phyloP scores from a whole-genome alignment of 2,888 invertebrate genomes.

The Pristionchus exspectatus region DNA sequence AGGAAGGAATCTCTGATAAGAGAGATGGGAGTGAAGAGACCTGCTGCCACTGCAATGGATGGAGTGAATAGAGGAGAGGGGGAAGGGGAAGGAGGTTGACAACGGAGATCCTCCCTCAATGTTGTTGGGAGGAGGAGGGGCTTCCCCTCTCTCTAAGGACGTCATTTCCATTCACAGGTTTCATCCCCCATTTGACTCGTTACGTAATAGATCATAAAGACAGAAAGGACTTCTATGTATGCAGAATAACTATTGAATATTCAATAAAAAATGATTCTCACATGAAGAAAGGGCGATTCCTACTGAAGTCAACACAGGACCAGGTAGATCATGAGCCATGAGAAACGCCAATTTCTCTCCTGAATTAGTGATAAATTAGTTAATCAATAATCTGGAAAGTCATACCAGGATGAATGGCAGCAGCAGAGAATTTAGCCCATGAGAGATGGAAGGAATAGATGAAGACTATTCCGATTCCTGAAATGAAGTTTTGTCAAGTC shows the following conservation, averaged over 20 bases:
- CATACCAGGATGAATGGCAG: constrained; percentile 72
- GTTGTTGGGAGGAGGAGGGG: constrained; percentile 9
- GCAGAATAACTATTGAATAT: neutral
- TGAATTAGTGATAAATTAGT: neutral
- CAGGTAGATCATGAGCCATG: constrained; percentile 75
- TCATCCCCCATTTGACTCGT: neutral
- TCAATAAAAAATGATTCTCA: constrained; percentile 49
- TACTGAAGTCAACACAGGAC: constrained; percentile 65
- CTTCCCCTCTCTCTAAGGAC: constrained; percentile 6
- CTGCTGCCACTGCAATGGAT: constrained; percentile 62
- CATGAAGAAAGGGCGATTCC: constrained; percentile 64
- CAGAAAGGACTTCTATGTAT: neutral
- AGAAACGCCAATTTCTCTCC: constrained; percentile 77
- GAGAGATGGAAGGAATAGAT: constrained; percentile 60
- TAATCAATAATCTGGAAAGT: neutral
- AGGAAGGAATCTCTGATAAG: constrained; percentile 70
- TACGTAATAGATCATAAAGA: constrained; percentile 12
- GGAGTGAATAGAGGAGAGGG: constrained; percentile 15
- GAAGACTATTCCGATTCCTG: constrained; percentile 69
- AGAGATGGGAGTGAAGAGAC: constrained; percentile 61
- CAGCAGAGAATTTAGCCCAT: constrained; percentile 74
- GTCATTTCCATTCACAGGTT: constrained; percentile 26
- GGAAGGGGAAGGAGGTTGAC: constrained; percentile 16
- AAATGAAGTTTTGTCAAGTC: neutral
- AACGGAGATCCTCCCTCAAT: neutral